phyloP scores from a whole-genome alignment of 2,888 invertebrate species.

The Lamellibrachia columna region DNA sequence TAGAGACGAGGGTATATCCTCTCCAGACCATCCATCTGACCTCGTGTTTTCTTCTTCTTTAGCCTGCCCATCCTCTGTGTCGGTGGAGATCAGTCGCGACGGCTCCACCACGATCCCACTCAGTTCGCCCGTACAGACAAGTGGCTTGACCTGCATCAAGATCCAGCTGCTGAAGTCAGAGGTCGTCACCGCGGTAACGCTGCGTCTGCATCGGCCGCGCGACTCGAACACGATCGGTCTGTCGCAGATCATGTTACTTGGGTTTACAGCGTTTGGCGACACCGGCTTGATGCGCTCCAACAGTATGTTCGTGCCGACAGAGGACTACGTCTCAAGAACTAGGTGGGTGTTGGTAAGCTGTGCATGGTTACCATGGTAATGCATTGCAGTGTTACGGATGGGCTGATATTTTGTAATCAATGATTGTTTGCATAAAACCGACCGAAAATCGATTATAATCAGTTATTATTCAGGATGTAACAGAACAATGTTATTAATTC shows the following conservation, averaged over 20 bases:
- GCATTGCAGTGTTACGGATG: neutral
- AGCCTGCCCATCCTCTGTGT: conserved; percentile 86
- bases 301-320: conserved; percentile 53
- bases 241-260: conserved; percentile 85
- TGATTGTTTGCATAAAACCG: no score
- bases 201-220: conserved; percentile 82
- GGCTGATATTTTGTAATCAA: neutral
- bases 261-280: conserved; percentile 82
- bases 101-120: conserved; percentile 82
- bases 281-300: conserved; percentile 45
- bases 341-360: conserved; percentile 49
- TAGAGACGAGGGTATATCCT: no score
- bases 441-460: neutral
- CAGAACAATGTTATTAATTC: no score
- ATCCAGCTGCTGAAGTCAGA: conserved; percentile 84
- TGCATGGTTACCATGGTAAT: neutral
- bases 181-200: conserved; percentile 84
- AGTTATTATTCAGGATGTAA: neutral
- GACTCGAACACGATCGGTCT: conserved; percentile 91
- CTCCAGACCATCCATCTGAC: no score
- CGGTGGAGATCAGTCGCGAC: conserved; percentile 85
- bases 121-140: conserved; percentile 85
- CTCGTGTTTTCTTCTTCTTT: conserved; percentile 37
- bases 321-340: conserved; percentile 61
- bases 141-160: conserved; percentile 83